phyloP scores from a whole-genome alignment of 2,888 invertebrate genomes.

The Fissipunctia ypsillon region DNA sequence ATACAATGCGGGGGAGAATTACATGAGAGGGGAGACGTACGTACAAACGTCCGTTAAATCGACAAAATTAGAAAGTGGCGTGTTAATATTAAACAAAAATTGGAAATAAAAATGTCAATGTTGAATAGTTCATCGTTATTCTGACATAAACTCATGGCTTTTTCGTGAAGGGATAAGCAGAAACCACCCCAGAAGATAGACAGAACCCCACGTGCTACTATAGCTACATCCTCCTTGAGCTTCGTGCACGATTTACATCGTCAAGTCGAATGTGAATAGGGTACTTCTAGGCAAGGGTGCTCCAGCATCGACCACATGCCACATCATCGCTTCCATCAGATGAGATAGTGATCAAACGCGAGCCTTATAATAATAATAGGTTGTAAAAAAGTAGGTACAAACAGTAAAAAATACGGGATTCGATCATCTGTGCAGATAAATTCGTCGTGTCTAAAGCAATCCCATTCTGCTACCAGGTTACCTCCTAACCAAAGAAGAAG shows the following conservation, averaged over 20 bases:
- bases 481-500: slow-evolving; percentile 97
- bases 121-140: neutral
- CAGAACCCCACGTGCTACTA: neutral
- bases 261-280: neutral
- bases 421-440: neutral
- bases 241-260: too few relatives aligned
- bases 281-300: neutral
- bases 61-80: neutral
- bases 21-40: neutral
- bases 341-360: neutral
- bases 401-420: neutral
- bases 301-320: neutral
- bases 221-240: neutral
- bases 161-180: neutral
- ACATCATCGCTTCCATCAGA: neutral
- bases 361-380: neutral
- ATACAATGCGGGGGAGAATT: neutral
- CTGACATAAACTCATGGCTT: neutral
- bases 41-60: too few relatives aligned
- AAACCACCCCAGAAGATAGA: too few relatives aligned
- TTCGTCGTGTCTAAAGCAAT: neutral
- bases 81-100: neutral
- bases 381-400: neutral
- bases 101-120: neutral
- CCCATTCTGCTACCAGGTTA: slow-evolving; percentile 93